A percentile compares a stretch with the other conserved stretches of the same genome.
phyloP scores from a whole-genome alignment of 2,797 vertebrate species.

The Halcyon smyrnensis region DNA sequence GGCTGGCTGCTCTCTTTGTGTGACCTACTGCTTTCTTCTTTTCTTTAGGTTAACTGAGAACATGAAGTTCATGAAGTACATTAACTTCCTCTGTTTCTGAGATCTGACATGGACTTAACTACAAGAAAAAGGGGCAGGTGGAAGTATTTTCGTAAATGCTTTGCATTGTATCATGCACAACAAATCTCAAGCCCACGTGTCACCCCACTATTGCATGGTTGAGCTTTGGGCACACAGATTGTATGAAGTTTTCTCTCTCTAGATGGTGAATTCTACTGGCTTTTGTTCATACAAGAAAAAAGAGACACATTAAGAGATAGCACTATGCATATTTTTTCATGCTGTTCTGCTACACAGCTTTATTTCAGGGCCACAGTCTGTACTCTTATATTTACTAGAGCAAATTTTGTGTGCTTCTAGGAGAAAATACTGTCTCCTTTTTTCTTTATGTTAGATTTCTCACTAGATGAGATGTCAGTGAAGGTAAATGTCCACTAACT shows the following conservation, averaged over 20 bases:
- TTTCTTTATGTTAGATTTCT: not conserved
- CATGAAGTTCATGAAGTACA: not conserved
- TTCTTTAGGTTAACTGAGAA: not conserved
- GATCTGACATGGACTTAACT: not conserved
- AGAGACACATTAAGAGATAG: not conserved
- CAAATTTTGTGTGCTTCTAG: not conserved
- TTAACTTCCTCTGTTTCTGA: not conserved
- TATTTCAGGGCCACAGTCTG: not conserved
- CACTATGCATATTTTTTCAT: not conserved
- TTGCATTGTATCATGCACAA: not conserved
- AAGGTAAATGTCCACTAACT: not conserved
- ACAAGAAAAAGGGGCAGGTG: not conserved
- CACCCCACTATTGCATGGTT: not conserved
- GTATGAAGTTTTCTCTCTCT: not conserved
- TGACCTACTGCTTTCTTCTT: not conserved
- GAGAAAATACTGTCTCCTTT: not conserved
- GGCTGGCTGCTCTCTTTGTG: not conserved
- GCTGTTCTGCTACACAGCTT: not conserved
- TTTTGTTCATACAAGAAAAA: not conserved
- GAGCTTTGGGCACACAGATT: not conserved
- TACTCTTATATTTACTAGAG: not conserved
- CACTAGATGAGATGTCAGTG: not conserved
- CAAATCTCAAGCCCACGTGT: not conserved
- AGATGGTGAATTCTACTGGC: not conserved
- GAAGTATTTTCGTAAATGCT: not conserved